Evolutionary conservation across 2,888 invertebrate genomes (phyloP).

Genomic region (Eudasyphora cyanicolor): DNA sequence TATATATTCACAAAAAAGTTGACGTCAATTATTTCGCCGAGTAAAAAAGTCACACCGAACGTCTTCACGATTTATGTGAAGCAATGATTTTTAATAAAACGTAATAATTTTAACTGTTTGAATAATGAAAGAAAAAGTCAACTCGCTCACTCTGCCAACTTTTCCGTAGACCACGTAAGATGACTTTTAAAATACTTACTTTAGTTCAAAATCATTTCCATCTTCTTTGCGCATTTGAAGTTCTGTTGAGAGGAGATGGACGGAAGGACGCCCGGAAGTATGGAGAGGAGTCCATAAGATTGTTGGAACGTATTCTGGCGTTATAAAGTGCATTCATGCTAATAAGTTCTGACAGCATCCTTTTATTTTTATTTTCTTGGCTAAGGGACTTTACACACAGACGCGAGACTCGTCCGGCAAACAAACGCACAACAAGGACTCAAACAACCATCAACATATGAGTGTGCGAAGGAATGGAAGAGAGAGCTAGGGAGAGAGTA

Average conservation of each 20-base stretch:
- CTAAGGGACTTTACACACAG: conserved; percentile 47
- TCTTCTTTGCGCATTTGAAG: background rate
- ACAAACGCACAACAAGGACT: conserved; percentile 22
- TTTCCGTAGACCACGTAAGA: background rate
- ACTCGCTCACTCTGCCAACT: background rate
- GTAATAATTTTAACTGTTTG: conserved; percentile 26
- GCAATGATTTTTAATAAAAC: conserved; percentile 21
- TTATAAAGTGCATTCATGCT: conserved; percentile 62
- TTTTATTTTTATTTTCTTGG: conserved; percentile 47
- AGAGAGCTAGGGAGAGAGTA: too few species aligned
- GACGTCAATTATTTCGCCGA: background rate
- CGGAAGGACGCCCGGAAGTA: background rate
- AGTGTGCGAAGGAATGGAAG: too few species aligned
- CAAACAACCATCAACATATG: conserved; percentile 12
- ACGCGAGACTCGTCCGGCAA: background rate
- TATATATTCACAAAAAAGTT: background rate
- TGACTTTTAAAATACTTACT: conserved; percentile 14
- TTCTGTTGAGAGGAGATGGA: background rate
- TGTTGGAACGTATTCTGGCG: background rate
- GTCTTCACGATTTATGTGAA: background rate
- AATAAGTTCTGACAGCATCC: conserved; percentile 64
- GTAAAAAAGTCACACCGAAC: background rate
- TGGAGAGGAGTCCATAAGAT: too few species aligned
- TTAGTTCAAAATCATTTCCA: conserved; percentile 7
- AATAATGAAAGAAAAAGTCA: background rate